Evolutionary conservation across 2,797 vertebrate genomes (phyloP), one percentile per base, ranked within the genome.

Genomic region (Sylvilagus floridanus): DNA sequence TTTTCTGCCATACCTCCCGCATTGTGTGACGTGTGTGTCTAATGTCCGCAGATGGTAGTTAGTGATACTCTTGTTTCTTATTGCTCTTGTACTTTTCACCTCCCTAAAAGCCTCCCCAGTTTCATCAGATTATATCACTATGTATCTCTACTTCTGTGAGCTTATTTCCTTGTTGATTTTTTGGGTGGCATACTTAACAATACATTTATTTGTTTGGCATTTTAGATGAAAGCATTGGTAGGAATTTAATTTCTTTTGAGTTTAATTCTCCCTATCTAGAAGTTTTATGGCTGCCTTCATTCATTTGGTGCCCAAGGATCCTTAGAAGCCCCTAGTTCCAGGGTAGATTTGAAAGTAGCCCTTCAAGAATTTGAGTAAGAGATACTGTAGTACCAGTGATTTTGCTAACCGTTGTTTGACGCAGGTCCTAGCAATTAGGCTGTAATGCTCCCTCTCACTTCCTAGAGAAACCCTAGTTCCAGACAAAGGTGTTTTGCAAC

Each of bases 101-200:
- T 87, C 60, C 19, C 10, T 42, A 50, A 84, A 92, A 50, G 16
- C 35, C 32, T 95, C 14, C 7, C 42, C 26, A 65, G 42, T 72
- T 86, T 77, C 10, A 73, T 91, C 52, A 88, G n/a, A 82, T 92
- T 76, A 24, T 69, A 72, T 47, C 10, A 91, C 22, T 28, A 35
- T 65, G 1, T 71, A 4, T 54, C 30, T 91, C 79, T 82, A 32
- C 50, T 50, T 66, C 19, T 66, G 21, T 88, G 35, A 82, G 78
- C 93, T 85, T 92, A 54, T 91, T 92, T 92, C 32, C 19, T 78
- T 26, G 24, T 83, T 94, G 54, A 60, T 88, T 75, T 93, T 96
- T 88, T 82, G 14, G 65, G 47, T 42, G 47, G n/a, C n/a, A 83
- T 83, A 71, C 35, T 87, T 68, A 75, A 77, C 12, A 73, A 47